phyloP scores from a whole-genome alignment of 1,140 invertebrate genomes.

The Aphaenogaster rudis region DNA sequence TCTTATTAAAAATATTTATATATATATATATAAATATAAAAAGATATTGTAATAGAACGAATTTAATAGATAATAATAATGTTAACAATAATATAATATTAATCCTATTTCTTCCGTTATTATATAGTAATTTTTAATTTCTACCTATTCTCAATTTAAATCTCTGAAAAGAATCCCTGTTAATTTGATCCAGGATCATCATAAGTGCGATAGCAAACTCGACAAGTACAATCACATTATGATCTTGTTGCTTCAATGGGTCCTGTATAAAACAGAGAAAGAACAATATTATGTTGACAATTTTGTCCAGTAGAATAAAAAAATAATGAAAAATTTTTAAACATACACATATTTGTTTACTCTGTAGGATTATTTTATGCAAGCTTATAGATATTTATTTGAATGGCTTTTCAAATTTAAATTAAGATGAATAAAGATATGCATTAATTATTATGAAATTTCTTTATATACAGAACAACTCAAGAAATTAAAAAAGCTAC shows the following conservation, averaged over 20 bases:
- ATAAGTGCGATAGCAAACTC: constrained; percentile 98
- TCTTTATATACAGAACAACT: neutral
- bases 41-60: neutral
- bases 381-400: neutral
- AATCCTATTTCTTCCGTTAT: neutral
- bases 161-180: constrained; percentile 98
- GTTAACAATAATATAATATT: constrained; percentile 10
- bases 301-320: neutral
- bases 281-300: neutral
- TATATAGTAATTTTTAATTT: constrained; percentile 64
- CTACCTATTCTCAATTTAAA: constrained; percentile 97
- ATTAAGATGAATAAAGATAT: neutral
- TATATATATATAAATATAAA: too few relatives aligned
- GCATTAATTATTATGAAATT: neutral
- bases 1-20: neutral
- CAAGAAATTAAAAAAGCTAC: neutral
- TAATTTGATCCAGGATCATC: constrained; percentile 97
- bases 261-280: constrained; percentile 87
- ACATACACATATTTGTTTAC: neutral
- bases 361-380: neutral
- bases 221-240: constrained; percentile 95
- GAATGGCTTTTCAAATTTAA: neutral
- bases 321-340: neutral
- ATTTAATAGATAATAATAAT: neutral
- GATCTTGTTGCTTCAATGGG: constrained; percentile 92